Evolutionary conservation across 2,797 vertebrate genomes (phyloP).

Genomic region (Sciurus vulgaris): DNA sequence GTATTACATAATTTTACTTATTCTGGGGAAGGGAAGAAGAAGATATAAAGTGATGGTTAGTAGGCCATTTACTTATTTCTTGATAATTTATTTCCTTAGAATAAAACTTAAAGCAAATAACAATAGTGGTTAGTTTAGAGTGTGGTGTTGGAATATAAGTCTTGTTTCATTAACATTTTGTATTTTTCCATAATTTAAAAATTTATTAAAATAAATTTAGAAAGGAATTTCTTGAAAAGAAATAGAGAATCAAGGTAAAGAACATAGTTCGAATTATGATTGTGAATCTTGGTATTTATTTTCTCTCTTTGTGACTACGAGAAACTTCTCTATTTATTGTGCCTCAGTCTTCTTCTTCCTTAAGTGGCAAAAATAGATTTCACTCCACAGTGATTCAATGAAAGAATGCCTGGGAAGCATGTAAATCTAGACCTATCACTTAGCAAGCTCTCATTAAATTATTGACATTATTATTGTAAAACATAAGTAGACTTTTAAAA

Average conservation of each 20-base stretch:
- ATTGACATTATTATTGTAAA: background rate
- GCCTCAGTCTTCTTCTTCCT: background rate
- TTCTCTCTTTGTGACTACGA: background rate
- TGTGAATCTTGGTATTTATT: background rate
- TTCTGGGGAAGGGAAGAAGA: background rate
- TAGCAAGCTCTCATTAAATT: background rate
- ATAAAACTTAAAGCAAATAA: background rate
- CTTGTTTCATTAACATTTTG: background rate
- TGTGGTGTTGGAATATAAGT: background rate
- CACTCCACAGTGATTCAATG: background rate
- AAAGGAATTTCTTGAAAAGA: background rate
- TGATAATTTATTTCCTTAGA: background rate
- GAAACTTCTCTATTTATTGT: background rate
- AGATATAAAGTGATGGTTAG: background rate
- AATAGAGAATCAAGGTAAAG: background rate
- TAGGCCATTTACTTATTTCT: background rate
- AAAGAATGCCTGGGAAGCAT: constrained; percentile 21
- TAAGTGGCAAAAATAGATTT: constrained; percentile 28
- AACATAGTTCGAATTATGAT: background rate
- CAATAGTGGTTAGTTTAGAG: background rate
- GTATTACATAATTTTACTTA: background rate
- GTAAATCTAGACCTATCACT: background rate
- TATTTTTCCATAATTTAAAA: background rate
- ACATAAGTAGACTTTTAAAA: background rate
- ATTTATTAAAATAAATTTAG: background rate